Evolutionary conservation across 2,888 invertebrate species (phyloP), one percentile per base, ranked within the genome.

Genomic region (Suillia variegata): DNA sequence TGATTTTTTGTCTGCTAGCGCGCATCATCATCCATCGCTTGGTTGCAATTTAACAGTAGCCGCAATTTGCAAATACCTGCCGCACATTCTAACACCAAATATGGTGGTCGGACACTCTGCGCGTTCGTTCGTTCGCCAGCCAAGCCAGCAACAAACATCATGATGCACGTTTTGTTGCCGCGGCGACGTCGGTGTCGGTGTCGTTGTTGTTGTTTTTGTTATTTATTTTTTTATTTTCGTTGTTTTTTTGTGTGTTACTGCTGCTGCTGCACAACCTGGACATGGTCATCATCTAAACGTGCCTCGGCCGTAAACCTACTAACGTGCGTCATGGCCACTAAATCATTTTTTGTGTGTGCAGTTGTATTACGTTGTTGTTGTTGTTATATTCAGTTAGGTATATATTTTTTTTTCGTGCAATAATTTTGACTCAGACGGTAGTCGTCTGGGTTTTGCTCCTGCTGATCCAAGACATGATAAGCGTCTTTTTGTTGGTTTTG

Each of bases 291-390:
- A 10, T 10, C 5, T 26, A 38, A 38, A 38, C 38, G 38, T 45
- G 50, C 20, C 34, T 52, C 31, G 15, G 18, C 50, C 47, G 51
- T 56, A 58, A 48, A 54, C 57, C 56, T 55, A 55, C 61, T 58
- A 65, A 61, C 60, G 52, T 18, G 54, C 61, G 59, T 62, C 65
- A 60, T 60, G 66, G 58, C 56, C 62, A 64, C 61, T 69, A 69
- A 69, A 69, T 69, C 67, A 69, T 69, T 63, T 67, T 62, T n/a
- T n/a, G n/a, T n/a, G n/a, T 58, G 42, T 47, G 20, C 34, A n/a
- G 21, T 20, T 56, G 18, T 38, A 33, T 55, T 4, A 49, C 33
- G 26, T 20, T 49, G 42, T 15, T 49, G 48, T 49, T 52, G 26
- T 38, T 60, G 47, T 52, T 34, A 56, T 22, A n/a, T 50, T 51